Evolutionary conservation across 2,797 vertebrate species (phyloP), one percentile per base, ranked within the genome.

Genomic region (Phataginus tricuspis): DNA sequence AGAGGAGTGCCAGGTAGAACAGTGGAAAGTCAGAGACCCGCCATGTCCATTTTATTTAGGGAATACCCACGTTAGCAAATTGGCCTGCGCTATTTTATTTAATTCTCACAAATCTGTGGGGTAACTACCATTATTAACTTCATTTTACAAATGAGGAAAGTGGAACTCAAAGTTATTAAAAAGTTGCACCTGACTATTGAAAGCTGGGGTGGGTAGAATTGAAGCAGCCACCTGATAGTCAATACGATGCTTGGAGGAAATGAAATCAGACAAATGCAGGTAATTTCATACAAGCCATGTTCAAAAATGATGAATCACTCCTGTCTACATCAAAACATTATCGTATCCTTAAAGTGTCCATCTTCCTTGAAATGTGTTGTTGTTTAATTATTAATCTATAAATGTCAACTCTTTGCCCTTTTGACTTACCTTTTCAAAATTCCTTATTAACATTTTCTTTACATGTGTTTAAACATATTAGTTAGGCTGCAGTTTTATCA

Each of bases 121-220:
- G 19, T 37, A 80, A 84, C 29, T 13, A 34, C 45, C 42, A 12
- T 51, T 72, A 21, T 53, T 71, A 77, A 85, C 49, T 51, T 74
- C 18, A 19, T 84, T 96, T 90, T 49, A 93, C 55, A 96, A 80
- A 91, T 61, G 45, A 79, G 25, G 19, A 57, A 94, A 39, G 14
- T 55, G 6, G 5, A 69, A 11, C n/a, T 95, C 57, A 72, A 91
- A 89, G n/a, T 82, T 68, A 51, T n/a, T 72, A n/a, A 89, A 59
- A 96, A 93, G 19, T 12, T 86, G 31, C 4, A 78, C 39, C 34
- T 37, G 59, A 64, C 7, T 3, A 19, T 31, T 90, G 23, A 77
- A 45, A 83, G 27, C 27, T 51, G 5, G 45, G 14, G 21, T 79
- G 27, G 11, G 49, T 27, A 91, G n/a, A 71, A 49, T 49, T 34